Evolutionary conservation across 2,797 vertebrate species (phyloP).

Genomic region (Tinamus major): DNA sequence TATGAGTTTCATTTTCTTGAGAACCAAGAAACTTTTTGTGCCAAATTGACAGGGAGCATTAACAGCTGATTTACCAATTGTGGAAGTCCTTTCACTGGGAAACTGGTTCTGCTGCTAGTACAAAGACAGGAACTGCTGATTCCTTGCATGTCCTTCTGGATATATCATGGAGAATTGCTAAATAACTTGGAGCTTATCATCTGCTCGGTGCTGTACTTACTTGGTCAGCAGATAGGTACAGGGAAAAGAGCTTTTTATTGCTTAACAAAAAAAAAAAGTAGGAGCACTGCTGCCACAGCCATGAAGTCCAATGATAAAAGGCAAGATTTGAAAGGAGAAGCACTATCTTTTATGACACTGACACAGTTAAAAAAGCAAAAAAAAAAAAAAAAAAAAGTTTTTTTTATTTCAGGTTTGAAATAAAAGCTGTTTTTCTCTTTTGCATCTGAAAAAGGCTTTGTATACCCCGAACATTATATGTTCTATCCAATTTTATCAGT

Average conservation of each 20-base stretch:
- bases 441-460: neutral
- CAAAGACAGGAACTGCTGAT: neutral
- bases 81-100: neutral
- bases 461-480: neutral
- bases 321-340: neutral
- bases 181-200: neutral
- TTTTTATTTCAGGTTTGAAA: neutral
- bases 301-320: accelerated
- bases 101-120: neutral
- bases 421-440: no score
- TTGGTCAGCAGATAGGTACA: neutral
- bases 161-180: neutral
- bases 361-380: neutral
- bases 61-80: neutral
- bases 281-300: neutral
- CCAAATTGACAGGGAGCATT: neutral
- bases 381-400: neutral
- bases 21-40: neutral
- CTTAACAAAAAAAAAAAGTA: neutral
- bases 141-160: neutral
- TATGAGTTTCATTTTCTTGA: neutral
- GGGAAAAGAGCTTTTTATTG: neutral
- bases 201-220: neutral
- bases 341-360: no score
- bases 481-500: neutral